Conservation (phyloP, 2,797 vertebrate genomes). For the Galagoides demidoff region DNA sequence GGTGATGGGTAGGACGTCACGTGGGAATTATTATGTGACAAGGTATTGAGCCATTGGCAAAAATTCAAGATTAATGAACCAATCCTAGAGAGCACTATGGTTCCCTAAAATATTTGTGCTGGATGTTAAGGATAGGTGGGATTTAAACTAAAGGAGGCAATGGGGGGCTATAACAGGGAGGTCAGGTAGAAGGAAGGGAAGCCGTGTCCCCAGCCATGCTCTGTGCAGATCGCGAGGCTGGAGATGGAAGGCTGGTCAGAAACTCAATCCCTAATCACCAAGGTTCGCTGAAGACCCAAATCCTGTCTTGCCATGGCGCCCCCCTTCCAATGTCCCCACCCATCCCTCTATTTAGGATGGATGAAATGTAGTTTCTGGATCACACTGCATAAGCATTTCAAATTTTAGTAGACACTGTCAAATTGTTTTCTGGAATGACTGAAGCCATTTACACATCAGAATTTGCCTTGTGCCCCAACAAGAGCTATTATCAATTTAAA, state of each 20-base stretch:
- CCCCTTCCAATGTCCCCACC: not conserved
- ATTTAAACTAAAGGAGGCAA: not conserved
- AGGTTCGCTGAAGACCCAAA: not conserved
- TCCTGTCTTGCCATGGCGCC: not conserved
- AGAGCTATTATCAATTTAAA: not conserved
- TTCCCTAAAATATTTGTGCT: not conserved
- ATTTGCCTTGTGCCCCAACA: not conserved
- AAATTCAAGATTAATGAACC: not conserved
- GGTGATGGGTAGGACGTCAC: not conserved
- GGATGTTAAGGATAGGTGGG: not conserved
- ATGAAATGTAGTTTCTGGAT: slow-evolving; percentile 14
- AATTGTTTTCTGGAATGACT: not conserved
- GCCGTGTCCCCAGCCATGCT: not conserved
- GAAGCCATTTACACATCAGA: not conserved
- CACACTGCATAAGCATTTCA: not conserved
- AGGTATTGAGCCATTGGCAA: not conserved
- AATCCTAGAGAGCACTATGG: not conserved
- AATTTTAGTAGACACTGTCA: not conserved
- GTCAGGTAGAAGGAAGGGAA: not conserved
- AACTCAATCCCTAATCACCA: not conserved
- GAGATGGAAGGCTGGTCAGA: not conserved
- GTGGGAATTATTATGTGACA: not conserved
- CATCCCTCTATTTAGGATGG: not conserved
- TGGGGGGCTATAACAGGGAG: not conserved
- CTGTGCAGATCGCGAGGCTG: not conserved